Percentiles rank a stretch among this genome's conserved stretches.
phyloP scores from a whole-genome alignment of 2,888 invertebrate genomes.

The Drosophila yooni region DNA sequence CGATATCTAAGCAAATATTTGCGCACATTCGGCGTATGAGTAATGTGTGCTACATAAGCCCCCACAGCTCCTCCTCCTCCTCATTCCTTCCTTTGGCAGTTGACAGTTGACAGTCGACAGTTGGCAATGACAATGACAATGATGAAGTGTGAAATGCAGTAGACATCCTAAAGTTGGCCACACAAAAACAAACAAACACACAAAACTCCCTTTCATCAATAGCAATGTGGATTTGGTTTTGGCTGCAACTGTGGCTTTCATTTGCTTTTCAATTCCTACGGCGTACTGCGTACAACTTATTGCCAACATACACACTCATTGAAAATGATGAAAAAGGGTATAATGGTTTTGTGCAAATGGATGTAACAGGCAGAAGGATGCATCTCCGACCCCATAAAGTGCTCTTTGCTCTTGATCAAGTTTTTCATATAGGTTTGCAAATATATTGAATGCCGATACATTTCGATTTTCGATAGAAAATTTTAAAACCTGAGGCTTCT shows the following conservation, averaged over 20 bases:
- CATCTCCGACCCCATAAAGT: background rate
- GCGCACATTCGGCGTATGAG: constrained; percentile 67
- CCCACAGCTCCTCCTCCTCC: background rate
- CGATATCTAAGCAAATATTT: constrained; percentile 65
- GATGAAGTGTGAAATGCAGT: constrained; percentile 29
- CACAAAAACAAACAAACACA: background rate
- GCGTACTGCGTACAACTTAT: background rate
- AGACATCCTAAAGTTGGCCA: constrained; percentile 5
- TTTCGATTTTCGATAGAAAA: background rate
- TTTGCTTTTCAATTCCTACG: background rate
- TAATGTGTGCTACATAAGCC: constrained; percentile 33
- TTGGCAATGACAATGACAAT: constrained; percentile 36
- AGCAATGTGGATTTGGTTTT: background rate
- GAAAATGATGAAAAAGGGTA: background rate
- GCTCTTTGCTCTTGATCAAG: background rate
- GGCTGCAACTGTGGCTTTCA: background rate
- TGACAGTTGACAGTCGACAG: background rate
- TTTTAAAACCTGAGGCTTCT: too few relatives aligned
- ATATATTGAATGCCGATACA: background rate
- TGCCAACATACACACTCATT: too few relatives aligned
- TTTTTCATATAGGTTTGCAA: fast-evolving
- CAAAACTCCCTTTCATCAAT: background rate
- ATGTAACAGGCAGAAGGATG: background rate
- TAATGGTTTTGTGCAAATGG: background rate
- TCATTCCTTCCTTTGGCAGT: background rate